Evolutionary conservation across 2,888 invertebrate species (phyloP), one percentile per base, ranked within the genome.

Genomic region (Tethea ocularis): DNA sequence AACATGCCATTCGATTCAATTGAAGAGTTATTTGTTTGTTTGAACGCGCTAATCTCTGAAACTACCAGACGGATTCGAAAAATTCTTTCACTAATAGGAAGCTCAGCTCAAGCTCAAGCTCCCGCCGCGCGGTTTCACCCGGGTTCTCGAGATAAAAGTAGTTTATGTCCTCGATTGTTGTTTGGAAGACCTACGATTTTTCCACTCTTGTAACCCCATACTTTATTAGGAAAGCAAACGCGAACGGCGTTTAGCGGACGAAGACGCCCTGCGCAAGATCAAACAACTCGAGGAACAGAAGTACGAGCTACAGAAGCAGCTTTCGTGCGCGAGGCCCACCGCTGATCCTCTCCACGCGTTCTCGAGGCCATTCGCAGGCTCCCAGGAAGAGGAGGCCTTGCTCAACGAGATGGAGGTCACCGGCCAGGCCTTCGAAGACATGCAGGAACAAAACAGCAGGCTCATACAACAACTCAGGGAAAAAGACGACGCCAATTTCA

Each of bases 391-490:
- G 87, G 99, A 99, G 82, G 98, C 99, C 0, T 93, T 99, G 57
- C 93, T 99, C 17, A 99, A 98, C 83, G 99, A 99, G 91, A 99
- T 99, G 98, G 99, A 99, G 85, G 98, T 99, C 3, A 99, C 99
- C 0, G 99, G 99, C 0, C 99, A 99, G 87, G 99, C 99, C 0
- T 99, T 99, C 82, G 99, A 99, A 85, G 99, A 99, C 80, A 99
- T 99, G 98, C 99, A 99, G 91, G 99, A 99, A 78, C 99, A 99
- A 91, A 99, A 99, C 89, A 98, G 98, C 0, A 94, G 99, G 41
- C 94, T 99, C 22, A 97, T 99, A 57, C 98, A 99, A 75, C 99
- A 99, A 86, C 90, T 99, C 61, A 93, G 98, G 2, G 99, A 99
- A 86, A 99, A 99, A 77, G 98, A 99, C 79, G 99, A 99, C 82